Percentiles rank a stretch among this genome's conserved stretches.
phyloP scores from a whole-genome alignment of 2,888 invertebrate genomes.

The Meganola albula region DNA sequence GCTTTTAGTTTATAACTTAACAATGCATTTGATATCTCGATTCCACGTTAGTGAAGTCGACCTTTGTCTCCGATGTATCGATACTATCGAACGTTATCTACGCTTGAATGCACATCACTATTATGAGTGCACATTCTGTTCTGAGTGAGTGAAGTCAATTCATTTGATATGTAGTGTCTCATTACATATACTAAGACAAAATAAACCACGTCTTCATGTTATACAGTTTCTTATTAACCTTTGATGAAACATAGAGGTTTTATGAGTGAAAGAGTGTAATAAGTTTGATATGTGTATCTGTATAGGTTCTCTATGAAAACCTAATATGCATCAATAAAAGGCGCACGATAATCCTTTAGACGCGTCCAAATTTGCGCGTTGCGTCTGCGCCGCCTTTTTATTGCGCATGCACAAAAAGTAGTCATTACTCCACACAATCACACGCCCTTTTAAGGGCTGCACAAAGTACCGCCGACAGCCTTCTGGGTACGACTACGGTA shows the following conservation, averaged over 20 bases:
- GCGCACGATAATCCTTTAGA: constrained; percentile 14
- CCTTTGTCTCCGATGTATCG: constrained; percentile 61
- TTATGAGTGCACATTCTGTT: constrained; percentile 32
- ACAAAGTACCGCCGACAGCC: constrained; percentile 54
- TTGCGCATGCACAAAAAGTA: constrained; percentile 52
- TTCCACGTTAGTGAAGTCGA: constrained; percentile 53
- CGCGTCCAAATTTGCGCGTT: constrained; percentile 15
- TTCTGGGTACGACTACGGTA: constrained; percentile 38
- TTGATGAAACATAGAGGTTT: too few species aligned
- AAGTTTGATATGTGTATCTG: too few species aligned
- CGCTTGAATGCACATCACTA: constrained; percentile 50
- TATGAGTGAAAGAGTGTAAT: too few species aligned
- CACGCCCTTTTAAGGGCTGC: constrained; percentile 50
- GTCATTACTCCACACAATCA: constrained; percentile 49
- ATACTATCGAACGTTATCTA: constrained; percentile 42
- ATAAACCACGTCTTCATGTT: too few species aligned
- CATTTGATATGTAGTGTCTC: constrained; percentile 19
- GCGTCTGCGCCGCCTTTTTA: constrained; percentile 54
- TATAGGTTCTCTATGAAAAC: too few species aligned
- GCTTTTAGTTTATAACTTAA: constrained; percentile 20
- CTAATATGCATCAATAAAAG: too few species aligned
- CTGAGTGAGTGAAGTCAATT: constrained; percentile 31
- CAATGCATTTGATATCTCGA: constrained; percentile 49
- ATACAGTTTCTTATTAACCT: too few species aligned
- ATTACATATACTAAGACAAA: too few species aligned